Evolutionary conservation across 1,140 invertebrate species (phyloP).

Genomic region (Lanistes nyassanus): DNA sequence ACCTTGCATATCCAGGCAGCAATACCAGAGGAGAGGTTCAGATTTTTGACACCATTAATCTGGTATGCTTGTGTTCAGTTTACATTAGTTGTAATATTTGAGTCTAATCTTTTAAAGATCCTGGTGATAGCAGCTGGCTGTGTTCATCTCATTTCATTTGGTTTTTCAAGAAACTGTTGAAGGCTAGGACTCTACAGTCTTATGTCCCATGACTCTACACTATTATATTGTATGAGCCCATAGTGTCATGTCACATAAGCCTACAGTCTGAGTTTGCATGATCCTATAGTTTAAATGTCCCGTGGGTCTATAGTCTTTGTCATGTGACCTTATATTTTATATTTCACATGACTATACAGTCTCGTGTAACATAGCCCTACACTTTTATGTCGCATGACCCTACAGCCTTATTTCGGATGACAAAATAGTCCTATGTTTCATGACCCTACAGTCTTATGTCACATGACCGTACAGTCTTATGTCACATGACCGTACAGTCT

Average conservation of each 20-base stretch:
- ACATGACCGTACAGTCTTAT: no score
- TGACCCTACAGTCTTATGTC: no score
- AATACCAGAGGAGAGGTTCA: slow-evolving; percentile 94
- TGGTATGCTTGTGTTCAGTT: slow-evolving; percentile 72
- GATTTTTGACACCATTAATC: slow-evolving; percentile 96
- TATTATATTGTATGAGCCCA: background rate
- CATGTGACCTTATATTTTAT: no score
- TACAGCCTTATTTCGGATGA: no score
- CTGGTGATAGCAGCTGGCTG: background rate
- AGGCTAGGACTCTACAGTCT: background rate
- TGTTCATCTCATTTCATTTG: background rate
- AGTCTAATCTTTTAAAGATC: background rate
- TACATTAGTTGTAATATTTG: background rate
- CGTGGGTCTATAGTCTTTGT: no score
- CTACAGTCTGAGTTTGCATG: no score
- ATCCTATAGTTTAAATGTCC: no score
- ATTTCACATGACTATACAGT: no score
- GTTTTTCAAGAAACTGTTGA: background rate
- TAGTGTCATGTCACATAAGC: background rate
- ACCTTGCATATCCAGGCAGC: slow-evolving; percentile 96
- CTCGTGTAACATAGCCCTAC: no score
- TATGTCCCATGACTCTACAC: background rate
- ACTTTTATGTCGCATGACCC: no score
- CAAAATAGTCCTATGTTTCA: no score
- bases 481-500: no score